These are phyloP conservation scores for Schlechtendalia chinensis DNA, from an alignment of 1,140 invertebrate genomes.

Conservation along the genomic window DNA sequence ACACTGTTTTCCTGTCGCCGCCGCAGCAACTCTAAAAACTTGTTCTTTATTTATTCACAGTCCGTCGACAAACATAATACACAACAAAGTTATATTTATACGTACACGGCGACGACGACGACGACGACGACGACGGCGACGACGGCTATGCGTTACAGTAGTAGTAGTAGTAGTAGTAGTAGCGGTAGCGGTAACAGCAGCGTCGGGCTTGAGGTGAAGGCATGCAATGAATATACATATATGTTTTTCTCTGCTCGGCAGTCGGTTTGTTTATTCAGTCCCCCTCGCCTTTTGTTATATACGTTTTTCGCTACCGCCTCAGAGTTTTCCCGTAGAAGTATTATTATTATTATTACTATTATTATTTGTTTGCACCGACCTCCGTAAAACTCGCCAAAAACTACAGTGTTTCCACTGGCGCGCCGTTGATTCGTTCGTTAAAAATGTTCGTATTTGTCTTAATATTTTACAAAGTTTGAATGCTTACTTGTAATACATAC, in stretches of 20 bases:
- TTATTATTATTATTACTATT: conserved; percentile 36
- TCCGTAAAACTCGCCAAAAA: conserved; percentile 37
- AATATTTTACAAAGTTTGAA: conserved; percentile 30
- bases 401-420: background rate
- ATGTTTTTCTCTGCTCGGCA: background rate
- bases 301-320: conserved; percentile 25
- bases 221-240: background rate
- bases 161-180: too few species aligned
- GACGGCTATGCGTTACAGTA: background rate
- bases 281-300: conserved; percentile 15
- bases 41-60: conserved; percentile 40
- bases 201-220: background rate
- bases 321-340: conserved; percentile 10
- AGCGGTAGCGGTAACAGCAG: background rate
- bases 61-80: conserved; percentile 38
- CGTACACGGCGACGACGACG: background rate
- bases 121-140: background rate
- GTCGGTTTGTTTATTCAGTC: conserved; percentile 15
- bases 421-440: conserved; percentile 43
- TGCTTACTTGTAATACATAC: too few species aligned
- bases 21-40: conserved; percentile 32
- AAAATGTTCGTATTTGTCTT: conserved; percentile 42
- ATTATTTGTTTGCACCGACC: conserved; percentile 42
- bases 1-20: conserved; percentile 7
- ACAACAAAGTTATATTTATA: conserved; percentile 18